Base-by-base conservation (phyloP, 2,888 invertebrate species). In the Drosophila maculinotata region DNA sequence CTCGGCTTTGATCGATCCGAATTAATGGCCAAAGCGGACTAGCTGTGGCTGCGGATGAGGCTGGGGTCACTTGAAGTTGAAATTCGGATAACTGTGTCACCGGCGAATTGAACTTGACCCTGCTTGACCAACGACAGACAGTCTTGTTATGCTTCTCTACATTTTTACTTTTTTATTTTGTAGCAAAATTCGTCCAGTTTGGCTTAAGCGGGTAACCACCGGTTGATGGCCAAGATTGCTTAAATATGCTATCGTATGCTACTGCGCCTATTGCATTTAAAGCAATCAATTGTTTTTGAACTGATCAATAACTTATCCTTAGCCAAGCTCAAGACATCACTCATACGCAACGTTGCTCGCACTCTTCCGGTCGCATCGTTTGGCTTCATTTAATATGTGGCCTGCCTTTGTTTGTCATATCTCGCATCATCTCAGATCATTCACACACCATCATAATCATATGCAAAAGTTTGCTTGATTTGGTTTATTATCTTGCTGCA, bases 91-190 rank as follows among this genome's bases (percentile, higher is more conserved):
- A 85, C 71, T 82, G 88, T 84, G 83, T 87, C 88, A 82, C 86
- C 83, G 83, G 83, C 75, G 28, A 69, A 79, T 86, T 87, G 83
- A 83, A 87, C 83, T 83, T 83, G 83, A 83, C 79, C 88, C 72
- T 72, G 82, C 64, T 59, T 49, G 47, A 42, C 35, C 42, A 48
- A 54, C 47, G 39, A 31, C 17, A 36, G 14, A 8, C 31, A 60
- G 26, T 59, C 42, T 36, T 39, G 23, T 47, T 49, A 38, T 53
- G 51, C 30, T 56, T 33, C n/a, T 31, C n/a, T 14, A 3, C 36
- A 35, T 52, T 15, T 8, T 10, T 31, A n/a, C n/a, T n/a, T 26
- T 20, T 33, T 3, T 15, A n/a, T 30, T 41, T 23, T 14, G 12
- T n/a, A n/a, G 33, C 42, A 44, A 41, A 64, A 64, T 56, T 76